Evolutionary conservation across 2,888 invertebrate species (phyloP), one percentile per base, ranked within the genome.

Genomic region (Steromphala cineraria): DNA sequence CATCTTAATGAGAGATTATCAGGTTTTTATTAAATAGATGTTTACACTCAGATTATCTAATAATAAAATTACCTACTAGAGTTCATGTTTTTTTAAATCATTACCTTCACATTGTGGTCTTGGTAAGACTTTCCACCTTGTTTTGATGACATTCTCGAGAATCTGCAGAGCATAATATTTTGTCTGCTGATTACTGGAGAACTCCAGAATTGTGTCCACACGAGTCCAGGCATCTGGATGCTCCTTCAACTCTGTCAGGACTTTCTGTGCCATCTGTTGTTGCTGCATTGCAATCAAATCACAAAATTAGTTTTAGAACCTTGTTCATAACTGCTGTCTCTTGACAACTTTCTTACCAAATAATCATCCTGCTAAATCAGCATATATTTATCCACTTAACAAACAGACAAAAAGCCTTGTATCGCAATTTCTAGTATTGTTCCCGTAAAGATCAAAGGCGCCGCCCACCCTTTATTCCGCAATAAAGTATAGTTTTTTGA

Each of bases 81-180:
- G 31, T 24, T 28, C 8, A 28, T 71, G 5, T 19, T 46, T 56
- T 8, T 46, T n/a, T n/a, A n/a, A 46, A 24, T 53, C 55, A 80
- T 62, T 84, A 94, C 95, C 95, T 95, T 99, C 99, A 94, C 99
- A 99, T 93, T 99, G 99, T 94, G 98, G 98, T 93, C 98, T 95
- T 55, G 99, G 99, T 91, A 99, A 94, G 84, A 98, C 98, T 96
- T 99, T 99, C 99, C 99, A 99, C 93, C 98, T 95, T 24, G 99
- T 98, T 94, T 99, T 98, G 91, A 99, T 99, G 10, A 99, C 98
- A 95, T 98, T 98, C 94, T 99, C 99, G 91, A 99, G 95, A 93
- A 99, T 99, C 95, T 99, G 99, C 91, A 99, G 95, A 67, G 99
- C 99, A 95, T 98, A 99, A 94, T 98, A 99, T 95, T 99, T 99